Base-by-base conservation (phyloP, 1,140 invertebrate species). In the Oryzaephilus surinamensis region DNA sequence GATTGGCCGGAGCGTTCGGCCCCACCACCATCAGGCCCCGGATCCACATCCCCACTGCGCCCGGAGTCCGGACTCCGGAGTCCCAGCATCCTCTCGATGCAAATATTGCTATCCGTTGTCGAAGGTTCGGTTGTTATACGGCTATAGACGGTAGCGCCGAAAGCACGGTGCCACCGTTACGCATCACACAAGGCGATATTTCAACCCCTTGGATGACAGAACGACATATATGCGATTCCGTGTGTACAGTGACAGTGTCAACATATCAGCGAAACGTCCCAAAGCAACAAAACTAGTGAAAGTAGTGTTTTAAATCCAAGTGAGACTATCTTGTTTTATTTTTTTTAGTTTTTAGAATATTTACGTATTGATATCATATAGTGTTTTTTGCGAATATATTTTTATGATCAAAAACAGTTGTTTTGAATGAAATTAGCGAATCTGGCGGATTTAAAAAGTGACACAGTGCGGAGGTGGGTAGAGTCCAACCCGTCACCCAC, bases 381-480 rank as follows among this genome's bases (percentile, higher is more conserved):
- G 11, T 29, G 11, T 8, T 12, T 4, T n/a, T 30, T 10, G 16
- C 4, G 11, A 6, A 6, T 30, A 12, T 17, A 30, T 30, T 17
- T 16, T 21, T 17, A 34, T 23, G 18, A 21, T 34, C 12, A 23
- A 23, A 34, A 19, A 12, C 18, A 23, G 11, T 14, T 34, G 21
- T 32, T 19, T 34, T 23, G 17, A 17, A 37, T 38, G 41, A 48
- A 51, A 46, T 32, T 47, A 43, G 40, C 54, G 50, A 62, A 62
- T 57, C 57, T 61, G 57, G 57, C 57, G 57, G 58, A 62, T 59
- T 54, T 60, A 28, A 60, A 59, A 51, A 55, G 56, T 48, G 60
- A 62, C 40, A 51, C 56, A 17, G 58, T 61, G 21, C 41, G 57
- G 57, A 57, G 60, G 57, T 62, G 60, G 60, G 58, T 62, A 38